These are phyloP conservation scores for Pteruthius melanotis DNA, from an alignment of 2,113 vertebrate genomes.

Conservation along the genomic window DNA sequence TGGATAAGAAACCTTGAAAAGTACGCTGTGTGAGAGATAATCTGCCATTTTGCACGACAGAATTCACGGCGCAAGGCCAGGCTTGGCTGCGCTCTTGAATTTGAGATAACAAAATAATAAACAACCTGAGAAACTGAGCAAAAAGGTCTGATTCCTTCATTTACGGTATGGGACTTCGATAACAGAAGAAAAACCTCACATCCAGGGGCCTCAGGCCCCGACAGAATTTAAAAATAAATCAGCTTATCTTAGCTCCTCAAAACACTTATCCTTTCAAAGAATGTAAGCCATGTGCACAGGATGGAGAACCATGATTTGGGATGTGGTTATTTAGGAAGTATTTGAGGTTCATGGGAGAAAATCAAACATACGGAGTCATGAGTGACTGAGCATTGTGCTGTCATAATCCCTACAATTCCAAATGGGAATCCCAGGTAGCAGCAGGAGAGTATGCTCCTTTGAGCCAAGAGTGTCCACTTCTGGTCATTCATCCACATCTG, in stretches of 20 bases:
- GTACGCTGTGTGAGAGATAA: too few relatives aligned
- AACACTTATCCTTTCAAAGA: conserved; percentile 11
- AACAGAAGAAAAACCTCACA: too few relatives aligned
- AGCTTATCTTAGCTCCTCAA: not conserved
- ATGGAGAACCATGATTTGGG: not conserved
- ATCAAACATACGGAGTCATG: not conserved
- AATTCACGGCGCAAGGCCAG: too few relatives aligned
- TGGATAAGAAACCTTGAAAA: too few relatives aligned
- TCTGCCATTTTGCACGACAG: too few relatives aligned
- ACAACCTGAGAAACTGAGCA: too few relatives aligned
- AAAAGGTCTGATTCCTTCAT: too few relatives aligned
- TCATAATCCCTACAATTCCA: not conserved
- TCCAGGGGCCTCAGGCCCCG: too few relatives aligned
- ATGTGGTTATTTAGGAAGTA: not conserved
- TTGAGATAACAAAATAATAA: too few relatives aligned
- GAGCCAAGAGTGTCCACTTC: not conserved
- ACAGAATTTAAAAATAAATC: conserved; percentile 28
- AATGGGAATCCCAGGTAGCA: not conserved
- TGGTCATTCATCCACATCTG: not conserved
- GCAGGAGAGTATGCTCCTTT: not conserved
- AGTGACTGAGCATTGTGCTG: not conserved
- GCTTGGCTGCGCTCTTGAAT: too few relatives aligned
- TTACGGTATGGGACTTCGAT: too few relatives aligned
- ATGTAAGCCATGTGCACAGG: not conserved
- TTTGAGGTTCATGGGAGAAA: not conserved